Conservation (phyloP, 53 echinoderm and acorn worm genomes). For the Paracentrotus lividus region DNA sequence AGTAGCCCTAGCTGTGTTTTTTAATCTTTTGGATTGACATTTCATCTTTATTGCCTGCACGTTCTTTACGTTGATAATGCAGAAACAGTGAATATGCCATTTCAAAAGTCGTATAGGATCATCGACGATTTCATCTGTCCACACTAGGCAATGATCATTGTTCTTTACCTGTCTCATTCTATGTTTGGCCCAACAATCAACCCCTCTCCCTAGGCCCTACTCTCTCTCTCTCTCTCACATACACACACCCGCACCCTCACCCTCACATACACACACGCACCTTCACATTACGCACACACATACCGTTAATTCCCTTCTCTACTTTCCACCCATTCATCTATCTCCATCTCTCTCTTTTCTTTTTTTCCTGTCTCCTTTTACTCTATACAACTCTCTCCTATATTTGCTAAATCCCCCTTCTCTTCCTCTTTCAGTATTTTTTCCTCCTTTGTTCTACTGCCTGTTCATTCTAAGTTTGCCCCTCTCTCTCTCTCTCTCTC, state of each 20-base stretch:
- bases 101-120: not conserved
- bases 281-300: too few species aligned
- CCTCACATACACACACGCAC: too few species aligned
- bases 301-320: not conserved
- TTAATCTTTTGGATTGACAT: not conserved
- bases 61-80: not conserved
- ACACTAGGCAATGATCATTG: slow-evolving; percentile 3
- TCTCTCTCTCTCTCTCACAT: not conserved
- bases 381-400: too few species aligned
- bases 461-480: not conserved
- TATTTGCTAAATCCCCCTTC: not conserved
- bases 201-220: not conserved
- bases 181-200: not conserved
- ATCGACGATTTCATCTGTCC: not conserved
- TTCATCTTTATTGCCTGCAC: not conserved
- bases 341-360: not conserved
- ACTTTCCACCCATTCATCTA: not conserved
- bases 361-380: not conserved
- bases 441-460: not conserved
- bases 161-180: not conserved
- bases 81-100: not conserved
- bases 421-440: not conserved
- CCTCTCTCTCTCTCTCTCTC: not conserved
- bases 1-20: not conserved
- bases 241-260: not conserved